Evolutionary conservation across 2,113 vertebrate genomes (phyloP), one percentile per base, ranked within the genome.

Genomic region (Clarias gariepinus): DNA sequence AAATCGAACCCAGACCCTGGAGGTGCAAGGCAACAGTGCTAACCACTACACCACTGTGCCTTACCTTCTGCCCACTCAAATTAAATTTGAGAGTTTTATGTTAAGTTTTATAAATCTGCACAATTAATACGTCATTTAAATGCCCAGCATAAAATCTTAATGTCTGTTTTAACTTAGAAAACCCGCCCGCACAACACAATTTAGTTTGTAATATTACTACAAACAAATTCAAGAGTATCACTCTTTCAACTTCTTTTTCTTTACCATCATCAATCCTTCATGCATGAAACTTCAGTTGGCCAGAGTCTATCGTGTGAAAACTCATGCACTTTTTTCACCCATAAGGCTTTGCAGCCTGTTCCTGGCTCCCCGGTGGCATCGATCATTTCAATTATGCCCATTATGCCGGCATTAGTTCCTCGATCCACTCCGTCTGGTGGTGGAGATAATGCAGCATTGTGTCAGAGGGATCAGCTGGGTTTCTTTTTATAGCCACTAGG

Each of bases 321-420:
- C 25, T 18, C 68, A 28, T 30, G 19, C 12, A 16, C n/a, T 57
- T 41, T n/a, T 61, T 86, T 73, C 79, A 21, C 85, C 79, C 79
- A 74, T 64, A 36, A 85, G 74, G 71, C 73, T 87, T 89, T 86
- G 77, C 47, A 66, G 66, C 23, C n/a, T 52, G 52, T 21, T 85
- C 63, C 58, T 78, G 60, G 64, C 64, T 64, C 58, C 66, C 73
- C 21, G 74, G 47, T 83, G 74, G 81, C 89, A 89, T 89, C 76
- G 84, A 89, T 89, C 87, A 87, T 83, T 80, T 68, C 86, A 83
- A 89, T 86, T 87, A 89, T 86, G 83, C 87, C 83, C 58, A 89
- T 90, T 90, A 89, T 87, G 81, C 74, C 33, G 36, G 66, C 74
- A 60, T 89, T 89, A 89, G 87, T 89, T 85, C 69, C 88, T 81